Evolutionary conservation across 2,113 vertebrate genomes (phyloP).

Genomic region (Oxyura jamaicensis): DNA sequence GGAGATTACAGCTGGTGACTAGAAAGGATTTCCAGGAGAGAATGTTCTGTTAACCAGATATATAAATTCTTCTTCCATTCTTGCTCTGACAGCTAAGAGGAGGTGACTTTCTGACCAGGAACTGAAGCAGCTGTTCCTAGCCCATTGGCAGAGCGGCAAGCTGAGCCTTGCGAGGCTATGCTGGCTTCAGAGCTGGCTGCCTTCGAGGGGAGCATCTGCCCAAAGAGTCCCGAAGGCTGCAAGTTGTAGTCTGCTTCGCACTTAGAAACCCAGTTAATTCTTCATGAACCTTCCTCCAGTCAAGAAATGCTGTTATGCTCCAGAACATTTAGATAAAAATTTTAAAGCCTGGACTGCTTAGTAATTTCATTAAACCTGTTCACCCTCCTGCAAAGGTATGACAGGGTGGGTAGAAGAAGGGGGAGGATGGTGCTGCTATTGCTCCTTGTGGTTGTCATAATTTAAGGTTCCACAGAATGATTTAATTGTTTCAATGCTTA

Average conservation of each 20-base stretch:
- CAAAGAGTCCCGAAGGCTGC: background rate
- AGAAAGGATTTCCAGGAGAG: slow-evolving; percentile 3
- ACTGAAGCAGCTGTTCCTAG: slow-evolving; percentile 19
- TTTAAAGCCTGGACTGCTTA: background rate
- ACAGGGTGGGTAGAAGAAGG: accelerated
- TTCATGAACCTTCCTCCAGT: background rate
- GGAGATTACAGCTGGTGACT: slow-evolving; percentile 54
- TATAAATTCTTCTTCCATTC: background rate
- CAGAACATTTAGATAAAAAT: background rate
- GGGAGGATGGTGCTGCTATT: accelerated
- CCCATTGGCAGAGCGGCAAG: slow-evolving; percentile 10
- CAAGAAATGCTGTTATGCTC: background rate
- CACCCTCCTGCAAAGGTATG: accelerated
- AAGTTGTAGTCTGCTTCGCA: background rate
- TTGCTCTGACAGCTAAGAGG: background rate
- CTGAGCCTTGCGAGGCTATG: background rate
- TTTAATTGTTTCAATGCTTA: background rate
- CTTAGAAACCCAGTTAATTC: background rate
- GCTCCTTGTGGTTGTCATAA: background rate
- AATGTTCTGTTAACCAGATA: slow-evolving; percentile 11
- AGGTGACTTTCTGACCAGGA: slow-evolving; percentile 50
- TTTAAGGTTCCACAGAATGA: background rate
- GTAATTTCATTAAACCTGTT: background rate
- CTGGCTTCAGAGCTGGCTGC: background rate
- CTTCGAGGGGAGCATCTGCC: slow-evolving; percentile 17